A percentile compares a stretch with the other conserved stretches of the same genome.
phyloP scores from a whole-genome alignment of 2,888 invertebrate genomes.

The Teinopalpus imperialis region DNA sequence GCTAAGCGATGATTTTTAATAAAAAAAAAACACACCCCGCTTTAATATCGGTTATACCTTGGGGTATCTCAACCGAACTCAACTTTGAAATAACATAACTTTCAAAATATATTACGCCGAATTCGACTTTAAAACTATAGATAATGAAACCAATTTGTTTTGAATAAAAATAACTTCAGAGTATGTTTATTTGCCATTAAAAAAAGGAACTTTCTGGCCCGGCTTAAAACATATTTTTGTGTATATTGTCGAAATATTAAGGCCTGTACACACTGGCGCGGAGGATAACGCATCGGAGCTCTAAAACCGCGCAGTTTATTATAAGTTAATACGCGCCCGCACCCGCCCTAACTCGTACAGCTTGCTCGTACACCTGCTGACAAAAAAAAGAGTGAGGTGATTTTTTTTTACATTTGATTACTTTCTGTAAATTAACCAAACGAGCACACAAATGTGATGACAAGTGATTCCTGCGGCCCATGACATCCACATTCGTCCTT shows the following conservation, averaged over 20 bases:
- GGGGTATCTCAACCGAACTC: conserved; percentile 42
- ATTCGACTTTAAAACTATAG: conserved; percentile 9
- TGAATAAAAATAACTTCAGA: neutral
- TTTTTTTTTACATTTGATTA: too few relatives aligned
- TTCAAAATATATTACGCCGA: conserved; percentile 9
- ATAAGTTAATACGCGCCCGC: conserved; percentile 70
- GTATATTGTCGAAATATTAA: conserved; percentile 29
- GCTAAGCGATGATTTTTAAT: conserved; percentile 74
- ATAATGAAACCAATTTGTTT: too few relatives aligned
- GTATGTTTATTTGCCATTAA: too few relatives aligned
- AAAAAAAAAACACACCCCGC: conserved; percentile 60
- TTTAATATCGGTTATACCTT: conserved; percentile 63
- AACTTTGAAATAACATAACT: conserved; percentile 27
- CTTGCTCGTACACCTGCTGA: conserved; percentile 41
- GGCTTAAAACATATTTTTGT: conserved; percentile 27
- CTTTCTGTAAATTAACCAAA: too few relatives aligned
- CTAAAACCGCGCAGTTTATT: conserved; percentile 72
- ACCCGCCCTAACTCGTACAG: conserved; percentile 58
- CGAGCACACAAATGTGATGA: too few relatives aligned
- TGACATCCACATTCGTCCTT: too few relatives aligned
- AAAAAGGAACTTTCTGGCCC: too few relatives aligned
- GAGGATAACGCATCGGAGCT: conserved; percentile 51
- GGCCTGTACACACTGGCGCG: conserved; percentile 30
- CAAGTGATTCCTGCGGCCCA: too few relatives aligned
- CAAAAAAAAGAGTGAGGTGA: too few relatives aligned